A percentile compares a stretch with the other conserved stretches of the same genome.
These are phyloP conservation scores for Trichomalopsis sarcophagae DNA, from an alignment of 1,140 invertebrate species.

Conservation along the genomic window DNA sequence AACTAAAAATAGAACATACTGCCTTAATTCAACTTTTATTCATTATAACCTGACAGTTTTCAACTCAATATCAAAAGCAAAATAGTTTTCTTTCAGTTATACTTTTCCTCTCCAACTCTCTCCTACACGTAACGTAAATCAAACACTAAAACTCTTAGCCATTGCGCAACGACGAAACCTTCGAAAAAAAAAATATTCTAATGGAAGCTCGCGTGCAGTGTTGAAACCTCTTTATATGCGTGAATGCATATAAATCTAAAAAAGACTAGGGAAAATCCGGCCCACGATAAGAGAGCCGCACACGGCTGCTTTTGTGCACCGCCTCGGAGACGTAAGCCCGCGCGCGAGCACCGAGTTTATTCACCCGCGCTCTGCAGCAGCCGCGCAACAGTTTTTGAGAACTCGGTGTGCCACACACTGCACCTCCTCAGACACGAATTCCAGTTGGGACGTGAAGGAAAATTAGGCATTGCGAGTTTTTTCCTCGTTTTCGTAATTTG, in stretches of 20 bases:
- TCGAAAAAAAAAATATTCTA: background rate
- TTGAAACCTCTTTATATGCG: background rate
- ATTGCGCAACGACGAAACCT: background rate
- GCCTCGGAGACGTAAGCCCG: background rate
- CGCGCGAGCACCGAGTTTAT: conserved; percentile 15
- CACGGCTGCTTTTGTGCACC: background rate
- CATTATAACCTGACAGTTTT: no score
- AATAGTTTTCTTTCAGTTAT: no score
- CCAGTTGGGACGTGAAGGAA: no score
- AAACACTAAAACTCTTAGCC: no score
- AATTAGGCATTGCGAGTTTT: no score
- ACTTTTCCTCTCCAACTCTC: no score
- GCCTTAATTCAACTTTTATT: no score
- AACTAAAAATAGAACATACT: no score
- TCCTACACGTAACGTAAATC: no score
- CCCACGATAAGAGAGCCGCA: conserved; percentile 10
- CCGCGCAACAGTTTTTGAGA: conserved; percentile 22
- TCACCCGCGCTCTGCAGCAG: background rate
- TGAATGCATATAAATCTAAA: conserved; percentile 26
- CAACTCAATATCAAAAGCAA: no score
- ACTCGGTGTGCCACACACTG: background rate
- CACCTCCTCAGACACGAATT: background rate
- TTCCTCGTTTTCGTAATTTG: no score
- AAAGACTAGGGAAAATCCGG: conserved; percentile 13
- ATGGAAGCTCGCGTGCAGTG: background rate